These are phyloP conservation scores for Camponotus fellah DNA, from an alignment of 2,888 invertebrate genomes.

Conservation along the genomic window DNA sequence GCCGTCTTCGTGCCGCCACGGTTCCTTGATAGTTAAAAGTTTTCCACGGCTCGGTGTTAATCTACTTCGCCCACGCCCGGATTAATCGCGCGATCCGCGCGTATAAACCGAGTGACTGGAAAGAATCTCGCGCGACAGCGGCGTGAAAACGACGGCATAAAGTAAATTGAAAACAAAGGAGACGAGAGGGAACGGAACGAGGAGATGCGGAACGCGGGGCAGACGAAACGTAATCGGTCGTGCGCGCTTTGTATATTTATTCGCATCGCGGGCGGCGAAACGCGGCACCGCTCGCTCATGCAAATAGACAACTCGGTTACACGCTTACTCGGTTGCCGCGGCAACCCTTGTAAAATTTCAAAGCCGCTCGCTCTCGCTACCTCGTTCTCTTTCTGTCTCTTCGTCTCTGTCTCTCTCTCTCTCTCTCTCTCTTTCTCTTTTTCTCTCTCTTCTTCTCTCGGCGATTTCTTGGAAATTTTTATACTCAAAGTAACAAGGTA, in stretches of 20 bases:
- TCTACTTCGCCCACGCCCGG: conserved; percentile 74
- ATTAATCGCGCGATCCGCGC: conserved; percentile 71
- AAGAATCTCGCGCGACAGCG: conserved; percentile 65
- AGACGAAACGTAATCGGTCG: conserved; percentile 56
- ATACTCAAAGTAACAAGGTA: conserved; percentile 48
- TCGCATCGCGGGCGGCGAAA: conserved; percentile 35
- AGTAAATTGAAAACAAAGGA: conserved; percentile 71
- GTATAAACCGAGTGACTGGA: conserved; percentile 70
- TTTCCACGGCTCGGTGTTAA: conserved; percentile 72
- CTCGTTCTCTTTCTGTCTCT: neutral
- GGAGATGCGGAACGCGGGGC: neutral
- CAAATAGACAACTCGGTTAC: conserved; percentile 59
- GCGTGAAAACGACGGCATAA: conserved; percentile 71
- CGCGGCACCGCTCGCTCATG: conserved; percentile 39
- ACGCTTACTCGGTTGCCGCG: conserved; percentile 46
- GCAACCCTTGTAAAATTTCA: conserved; percentile 54
- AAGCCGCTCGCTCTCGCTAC: conserved; percentile 14
- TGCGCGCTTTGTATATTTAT: conserved; percentile 46
- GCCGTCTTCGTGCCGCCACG: conserved; percentile 68
- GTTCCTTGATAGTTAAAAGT: conserved; percentile 76
- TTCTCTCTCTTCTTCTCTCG: neutral
- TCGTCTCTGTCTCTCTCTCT: neutral
- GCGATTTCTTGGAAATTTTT: conserved; percentile 50
- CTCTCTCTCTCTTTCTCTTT: neutral
- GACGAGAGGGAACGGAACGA: neutral